Conservation (phyloP, 2,888 invertebrate species). For the Iphiclides podalirius region DNA sequence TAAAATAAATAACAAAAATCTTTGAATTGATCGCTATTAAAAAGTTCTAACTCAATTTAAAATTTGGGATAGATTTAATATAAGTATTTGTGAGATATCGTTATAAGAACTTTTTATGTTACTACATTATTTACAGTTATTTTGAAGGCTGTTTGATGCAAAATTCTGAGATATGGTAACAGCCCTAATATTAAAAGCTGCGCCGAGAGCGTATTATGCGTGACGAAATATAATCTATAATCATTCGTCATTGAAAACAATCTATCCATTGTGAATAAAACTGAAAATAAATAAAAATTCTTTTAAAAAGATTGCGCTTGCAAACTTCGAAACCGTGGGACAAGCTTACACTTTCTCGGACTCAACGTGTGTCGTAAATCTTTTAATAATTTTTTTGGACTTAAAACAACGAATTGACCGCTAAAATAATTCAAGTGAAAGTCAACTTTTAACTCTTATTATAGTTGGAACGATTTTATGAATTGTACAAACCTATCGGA, state of each 20-base stretch:
- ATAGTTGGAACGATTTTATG: no score
- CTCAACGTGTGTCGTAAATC: no score
- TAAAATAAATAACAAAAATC: no score
- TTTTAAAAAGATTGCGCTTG: neutral
- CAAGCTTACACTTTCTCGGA: neutral
- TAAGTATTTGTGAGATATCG: no score
- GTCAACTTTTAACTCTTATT: neutral
- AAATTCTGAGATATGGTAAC: no score
- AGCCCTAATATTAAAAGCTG: neutral
- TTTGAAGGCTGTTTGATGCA: no score
- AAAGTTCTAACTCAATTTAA: no score
- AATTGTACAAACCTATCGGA: no score
- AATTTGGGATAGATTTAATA: no score
- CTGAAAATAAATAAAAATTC: neutral
- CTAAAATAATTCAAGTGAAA: neutral
- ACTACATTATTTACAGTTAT: no score
- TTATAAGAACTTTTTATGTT: no score
- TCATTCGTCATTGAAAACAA: neutral
- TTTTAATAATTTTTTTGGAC: neutral
- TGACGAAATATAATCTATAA: slow-evolving; percentile 4
- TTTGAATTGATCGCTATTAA: no score
- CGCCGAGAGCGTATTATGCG: slow-evolving; percentile 1
- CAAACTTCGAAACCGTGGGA: neutral
- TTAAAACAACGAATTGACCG: neutral
- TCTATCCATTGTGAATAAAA: slow-evolving; percentile 1